Base-by-base conservation (phyloP, 2,113 vertebrate species). In the Anguilla japonica region DNA sequence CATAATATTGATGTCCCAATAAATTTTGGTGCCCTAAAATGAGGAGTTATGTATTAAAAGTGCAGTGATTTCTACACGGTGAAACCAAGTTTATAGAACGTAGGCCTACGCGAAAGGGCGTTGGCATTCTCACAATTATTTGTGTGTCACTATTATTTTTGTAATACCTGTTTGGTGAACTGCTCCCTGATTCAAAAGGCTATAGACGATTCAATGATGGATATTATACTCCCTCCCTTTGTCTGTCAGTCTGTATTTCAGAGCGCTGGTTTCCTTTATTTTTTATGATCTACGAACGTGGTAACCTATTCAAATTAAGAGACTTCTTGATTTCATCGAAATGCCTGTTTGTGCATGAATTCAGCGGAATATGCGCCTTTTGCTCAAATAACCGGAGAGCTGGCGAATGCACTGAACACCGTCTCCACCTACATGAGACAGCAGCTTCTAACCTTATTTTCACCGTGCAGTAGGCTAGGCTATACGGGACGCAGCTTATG, bases 181-280 rank as follows among this genome's bases (percentile, higher is more conserved):
- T 40, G 84, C 84, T 57, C 84, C 43, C 29, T 50, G 22, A 34
- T 41, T 40, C 40, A 26, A 79, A 85, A 43, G 67, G 67, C 16
- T 60, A 22, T 11, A 34, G n/a, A 63, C 43, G 34, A 85, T 46
- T 85, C 41, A 40, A 53, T 39, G 75, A 57, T 40, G 85, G 57
- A 46, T 20, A 11, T 20, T 43, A 15, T 20, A n/a, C 85, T 41
- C 82, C 57, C 81, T 82, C 81, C 85, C 75, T 75, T 86, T 86
- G 85, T 86, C 85, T 83, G 56, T 75, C 75, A 57, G 46, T 41
- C 53, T 79, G 71, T 80, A 75, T 41, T 53, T 85, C 20, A 3
- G 43, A 8, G 41, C 79, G 5, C 40, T 22, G 40, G 13, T 75
- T 75, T 75, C 11, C 71, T 29, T 86, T 82, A n/a, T 75, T 22